Percentiles rank a stretch among this genome's conserved stretches.
Conservation (phyloP, 92 coral and sea anemone genomes). For the Porites evermanni region DNA sequence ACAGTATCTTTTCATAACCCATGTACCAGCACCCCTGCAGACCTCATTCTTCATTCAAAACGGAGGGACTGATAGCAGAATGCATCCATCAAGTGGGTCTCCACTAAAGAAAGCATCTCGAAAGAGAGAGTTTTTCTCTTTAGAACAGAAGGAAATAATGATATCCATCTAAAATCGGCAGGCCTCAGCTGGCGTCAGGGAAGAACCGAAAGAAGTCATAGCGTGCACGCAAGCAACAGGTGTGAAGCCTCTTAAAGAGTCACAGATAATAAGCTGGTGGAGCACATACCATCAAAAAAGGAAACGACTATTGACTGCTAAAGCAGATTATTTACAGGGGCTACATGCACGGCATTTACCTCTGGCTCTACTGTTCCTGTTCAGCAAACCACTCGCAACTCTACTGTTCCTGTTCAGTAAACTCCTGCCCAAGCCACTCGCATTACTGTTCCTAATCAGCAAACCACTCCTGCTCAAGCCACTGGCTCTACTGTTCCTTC, state of each 20-base stretch:
- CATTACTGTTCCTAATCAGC: too few species aligned
- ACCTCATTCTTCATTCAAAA: not conserved
- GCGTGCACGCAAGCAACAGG: not conserved
- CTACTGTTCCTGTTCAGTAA: too few species aligned
- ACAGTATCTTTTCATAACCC: not conserved
- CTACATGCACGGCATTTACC: not conserved
- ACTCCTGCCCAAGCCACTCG: too few species aligned
- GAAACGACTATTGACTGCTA: too few species aligned
- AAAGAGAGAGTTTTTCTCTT: not conserved
- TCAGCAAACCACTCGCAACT: too few species aligned
- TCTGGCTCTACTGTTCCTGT: not conserved
- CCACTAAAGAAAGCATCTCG: not conserved
- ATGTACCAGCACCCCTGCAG: not conserved
- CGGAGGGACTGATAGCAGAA: too few species aligned
- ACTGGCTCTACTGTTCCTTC: slow-evolving; percentile 13
- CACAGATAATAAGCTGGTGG: not conserved
- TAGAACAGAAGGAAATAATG: slow-evolving; percentile 8
- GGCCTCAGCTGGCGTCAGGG: slow-evolving; percentile 1
- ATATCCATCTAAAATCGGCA: slow-evolving; percentile 2
- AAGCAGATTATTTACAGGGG: too few species aligned
- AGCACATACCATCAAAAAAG: not conserved
- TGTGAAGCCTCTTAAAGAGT: not conserved
- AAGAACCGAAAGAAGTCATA: slow-evolving; percentile 16
- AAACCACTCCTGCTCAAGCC: not conserved
- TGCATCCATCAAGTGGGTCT: not conserved